Percentiles rank a stretch among this genome's conserved stretches.
phyloP scores from a whole-genome alignment of 2,797 vertebrate genomes.

The Rhabdophis nuchalis region DNA sequence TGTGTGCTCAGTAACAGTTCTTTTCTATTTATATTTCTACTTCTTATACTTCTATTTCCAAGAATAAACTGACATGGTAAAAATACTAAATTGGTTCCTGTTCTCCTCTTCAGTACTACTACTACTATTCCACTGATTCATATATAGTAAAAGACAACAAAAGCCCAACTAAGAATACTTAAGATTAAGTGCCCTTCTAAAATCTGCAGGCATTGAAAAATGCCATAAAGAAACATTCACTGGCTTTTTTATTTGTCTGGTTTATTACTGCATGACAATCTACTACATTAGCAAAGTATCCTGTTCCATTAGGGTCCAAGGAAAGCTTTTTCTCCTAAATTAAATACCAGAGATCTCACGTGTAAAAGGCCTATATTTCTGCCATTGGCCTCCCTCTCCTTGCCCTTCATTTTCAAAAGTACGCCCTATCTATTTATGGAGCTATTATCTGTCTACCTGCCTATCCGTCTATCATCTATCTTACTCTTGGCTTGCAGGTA shows the following conservation, averaged over 20 bases:
- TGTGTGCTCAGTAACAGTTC: not conserved
- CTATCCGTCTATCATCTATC: not conserved
- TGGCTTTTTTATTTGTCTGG: not conserved
- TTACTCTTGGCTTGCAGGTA: conserved; percentile 2
- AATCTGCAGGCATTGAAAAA: not conserved
- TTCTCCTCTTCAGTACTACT: not conserved
- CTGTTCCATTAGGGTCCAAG: too few relatives aligned
- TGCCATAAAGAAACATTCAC: not conserved
- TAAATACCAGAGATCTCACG: not conserved
- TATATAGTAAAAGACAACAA: not conserved
- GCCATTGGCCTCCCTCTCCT: not conserved
- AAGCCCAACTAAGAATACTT: not conserved
- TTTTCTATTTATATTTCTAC: too few relatives aligned
- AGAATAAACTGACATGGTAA: not conserved
- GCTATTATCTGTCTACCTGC: not conserved
- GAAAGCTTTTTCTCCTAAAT: not conserved
- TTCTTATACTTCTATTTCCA: not conserved
- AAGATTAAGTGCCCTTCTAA: not conserved
- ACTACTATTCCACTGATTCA: not conserved
- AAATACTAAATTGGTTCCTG: not conserved
- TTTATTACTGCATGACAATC: not conserved
- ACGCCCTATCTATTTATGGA: not conserved
- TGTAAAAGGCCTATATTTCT: not conserved
- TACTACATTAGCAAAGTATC: not conserved
- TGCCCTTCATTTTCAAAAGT: not conserved